Evolutionary conservation across 2,113 vertebrate genomes (phyloP).

Genomic region (Formicarius rufipectus): DNA sequence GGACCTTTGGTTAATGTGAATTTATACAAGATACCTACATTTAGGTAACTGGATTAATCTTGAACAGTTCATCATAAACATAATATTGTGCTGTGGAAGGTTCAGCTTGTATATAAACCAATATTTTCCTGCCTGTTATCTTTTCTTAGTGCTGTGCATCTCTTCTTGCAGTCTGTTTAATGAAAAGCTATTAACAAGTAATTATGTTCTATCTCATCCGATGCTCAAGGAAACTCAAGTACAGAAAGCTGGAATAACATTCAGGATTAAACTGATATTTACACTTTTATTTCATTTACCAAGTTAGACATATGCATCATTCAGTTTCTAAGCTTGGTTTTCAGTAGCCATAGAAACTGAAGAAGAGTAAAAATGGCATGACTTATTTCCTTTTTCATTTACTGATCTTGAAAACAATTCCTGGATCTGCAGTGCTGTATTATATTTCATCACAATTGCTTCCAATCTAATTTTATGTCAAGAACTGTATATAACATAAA

Average conservation of each 20-base stretch:
- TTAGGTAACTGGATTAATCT: background rate
- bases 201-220: background rate
- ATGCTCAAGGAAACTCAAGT: background rate
- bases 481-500: background rate
- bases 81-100: background rate
- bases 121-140: background rate
- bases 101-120: background rate
- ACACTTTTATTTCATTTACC: background rate
- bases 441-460: background rate
- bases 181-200: background rate
- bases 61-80: background rate
- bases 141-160: background rate
- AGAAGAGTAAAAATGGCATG: background rate
- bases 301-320: background rate
- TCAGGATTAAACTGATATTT: background rate
- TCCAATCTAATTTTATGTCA: background rate
- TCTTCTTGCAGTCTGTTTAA: background rate
- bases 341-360: constrained; percentile 53
- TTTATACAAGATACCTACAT: background rate
- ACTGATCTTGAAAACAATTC: background rate
- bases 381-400: background rate
- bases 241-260: background rate
- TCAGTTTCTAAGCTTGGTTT: constrained; percentile 6
- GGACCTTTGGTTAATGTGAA: background rate
- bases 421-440: background rate